A percentile compares a stretch with the other conserved stretches of the same genome.
Evolutionary conservation across 2,113 vertebrate species (phyloP).

Genomic region (Laticauda laticaudata): DNA sequence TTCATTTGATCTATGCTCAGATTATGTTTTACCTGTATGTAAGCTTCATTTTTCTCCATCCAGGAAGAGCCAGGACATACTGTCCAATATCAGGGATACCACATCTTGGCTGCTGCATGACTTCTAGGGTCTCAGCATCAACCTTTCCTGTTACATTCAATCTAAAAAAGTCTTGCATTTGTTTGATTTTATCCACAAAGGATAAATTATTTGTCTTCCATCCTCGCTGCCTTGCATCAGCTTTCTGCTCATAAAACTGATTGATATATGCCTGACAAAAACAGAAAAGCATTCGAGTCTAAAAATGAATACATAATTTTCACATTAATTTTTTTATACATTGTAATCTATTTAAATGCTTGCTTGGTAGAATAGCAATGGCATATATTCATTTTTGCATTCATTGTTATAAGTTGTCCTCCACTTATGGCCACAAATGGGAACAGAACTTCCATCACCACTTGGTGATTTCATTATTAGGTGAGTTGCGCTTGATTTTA

Average conservation of each 20-base stretch:
- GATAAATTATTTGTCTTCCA: conserved; percentile 58
- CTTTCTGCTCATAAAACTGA: conserved; percentile 67
- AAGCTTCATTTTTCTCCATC: conserved; percentile 69
- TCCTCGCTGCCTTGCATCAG: conserved; percentile 54
- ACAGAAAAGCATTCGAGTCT: background rate
- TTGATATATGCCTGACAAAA: conserved; percentile 67
- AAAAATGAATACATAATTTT: background rate
- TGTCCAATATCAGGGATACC: conserved; percentile 72
- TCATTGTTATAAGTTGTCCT: conserved; percentile 5
- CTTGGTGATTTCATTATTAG: background rate
- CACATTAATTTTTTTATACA: background rate
- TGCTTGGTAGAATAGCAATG: background rate
- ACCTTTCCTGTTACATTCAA: conserved; percentile 71
- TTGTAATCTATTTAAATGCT: background rate
- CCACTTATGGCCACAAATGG: background rate
- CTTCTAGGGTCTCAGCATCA: conserved; percentile 66
- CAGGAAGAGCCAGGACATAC: conserved; percentile 69
- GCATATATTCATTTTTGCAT: background rate
- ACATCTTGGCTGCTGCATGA: conserved; percentile 72
- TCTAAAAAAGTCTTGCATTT: conserved; percentile 77
- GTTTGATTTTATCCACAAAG: conserved; percentile 57
- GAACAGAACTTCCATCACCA: background rate
- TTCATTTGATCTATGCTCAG: conserved; percentile 4
- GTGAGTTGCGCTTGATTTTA: background rate
- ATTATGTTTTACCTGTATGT: conserved; percentile 74